Conservation (phyloP, 2,888 invertebrate genomes). For the Eretmocerus hayati region DNA sequence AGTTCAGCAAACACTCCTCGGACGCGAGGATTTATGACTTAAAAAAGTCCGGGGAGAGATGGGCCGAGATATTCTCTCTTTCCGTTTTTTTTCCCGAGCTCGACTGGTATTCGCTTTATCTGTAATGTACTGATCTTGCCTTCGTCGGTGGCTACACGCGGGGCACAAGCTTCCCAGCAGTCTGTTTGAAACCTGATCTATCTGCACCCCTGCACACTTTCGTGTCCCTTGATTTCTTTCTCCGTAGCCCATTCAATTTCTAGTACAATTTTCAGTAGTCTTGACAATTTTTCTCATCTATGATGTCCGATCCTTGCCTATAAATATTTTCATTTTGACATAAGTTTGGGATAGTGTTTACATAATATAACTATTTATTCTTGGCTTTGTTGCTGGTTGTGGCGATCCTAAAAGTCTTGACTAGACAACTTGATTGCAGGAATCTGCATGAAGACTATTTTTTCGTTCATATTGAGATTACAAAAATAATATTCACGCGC, state of each 20-base stretch:
- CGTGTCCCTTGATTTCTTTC: neutral
- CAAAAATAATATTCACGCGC: no score
- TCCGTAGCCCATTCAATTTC: neutral
- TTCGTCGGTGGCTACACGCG: slow-evolving; percentile 29
- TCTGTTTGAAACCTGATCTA: neutral
- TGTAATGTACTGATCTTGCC: slow-evolving; percentile 47
- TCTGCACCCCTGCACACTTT: neutral
- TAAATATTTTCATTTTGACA: no score
- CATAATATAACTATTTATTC: no score
- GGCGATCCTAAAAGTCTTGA: no score
- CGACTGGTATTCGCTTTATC: slow-evolving; percentile 39
- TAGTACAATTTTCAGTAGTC: no score
- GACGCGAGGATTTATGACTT: slow-evolving; percentile 43
- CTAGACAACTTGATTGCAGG: no score
- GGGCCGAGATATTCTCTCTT: slow-evolving; percentile 6
- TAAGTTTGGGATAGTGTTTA: no score
- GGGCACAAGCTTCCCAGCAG: neutral
- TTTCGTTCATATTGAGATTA: no score
- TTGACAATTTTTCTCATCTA: no score
- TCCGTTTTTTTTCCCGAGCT: slow-evolving; percentile 3
- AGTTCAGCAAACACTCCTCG: slow-evolving; percentile 47
- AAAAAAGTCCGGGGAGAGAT: slow-evolving; percentile 41
- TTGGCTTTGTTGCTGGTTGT: no score
- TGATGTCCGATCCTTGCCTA: no score
- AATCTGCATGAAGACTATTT: no score